Base-by-base conservation (phyloP, 2,113 vertebrate genomes). In the Mohoua ochrocephala region DNA sequence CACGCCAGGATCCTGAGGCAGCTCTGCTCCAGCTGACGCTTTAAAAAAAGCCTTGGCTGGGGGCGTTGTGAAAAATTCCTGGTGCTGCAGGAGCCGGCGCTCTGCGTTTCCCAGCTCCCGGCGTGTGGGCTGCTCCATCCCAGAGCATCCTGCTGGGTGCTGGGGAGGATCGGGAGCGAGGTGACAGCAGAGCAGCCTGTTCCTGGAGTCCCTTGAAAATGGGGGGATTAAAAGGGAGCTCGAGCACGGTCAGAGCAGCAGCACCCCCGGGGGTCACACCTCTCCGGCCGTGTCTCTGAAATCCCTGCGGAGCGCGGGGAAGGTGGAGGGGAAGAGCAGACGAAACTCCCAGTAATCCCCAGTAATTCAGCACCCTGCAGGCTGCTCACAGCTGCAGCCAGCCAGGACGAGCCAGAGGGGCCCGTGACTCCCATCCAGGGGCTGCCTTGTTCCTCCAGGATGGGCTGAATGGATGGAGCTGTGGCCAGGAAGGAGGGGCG, bases 21-120 rank as follows among this genome's bases (percentile, higher is more conserved):
- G 91, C 90, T 93, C 76, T 26, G 21, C 87, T 96, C 81, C 95
- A 94, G 91, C 95, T 97, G 97, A 93, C 49, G 8, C 83, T 71
- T 95, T 93, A 92, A 65, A 95, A 96, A 95, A 97, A 96, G 91
- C 94, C 69, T 49, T 10, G 61, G 26, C 82, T 64, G 95, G 97
- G 79, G 96, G 96, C 81, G 94, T 90, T n/a, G 93, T 76, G 94
- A 86, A 89, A 63, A 78, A 94, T 93, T 85, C 73, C 80, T 61
- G 59, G 91, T 88, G 95, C 92, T 37, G 85, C 92, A 41, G 79
- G 89, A 92, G 93, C 88, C 13, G 30, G 44, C 5, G 30, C 35
- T 79, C 49, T 47, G 91, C 49, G 0, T 20, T 76, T 71, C 71
- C 85, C 60, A 9, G 79, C 41, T 89, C 78, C 75, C 11, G 6